A percentile compares a stretch with the other conserved stretches of the same genome.
These are phyloP conservation scores for Gobio occitaniae DNA, from an alignment of 2,797 vertebrate genomes.

Conservation along the genomic window DNA sequence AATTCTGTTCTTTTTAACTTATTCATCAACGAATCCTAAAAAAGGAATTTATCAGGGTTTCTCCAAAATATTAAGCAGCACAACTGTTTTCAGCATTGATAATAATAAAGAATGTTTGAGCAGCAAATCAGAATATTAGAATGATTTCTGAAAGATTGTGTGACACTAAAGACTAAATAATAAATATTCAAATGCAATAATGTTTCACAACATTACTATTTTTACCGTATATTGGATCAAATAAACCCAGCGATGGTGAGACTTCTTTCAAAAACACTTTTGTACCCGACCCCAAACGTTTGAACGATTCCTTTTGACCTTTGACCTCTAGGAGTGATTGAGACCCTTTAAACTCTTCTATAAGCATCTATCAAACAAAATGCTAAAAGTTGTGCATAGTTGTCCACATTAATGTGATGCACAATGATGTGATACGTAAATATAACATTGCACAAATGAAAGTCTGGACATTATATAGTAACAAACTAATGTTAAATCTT, in stretches of 20 bases:
- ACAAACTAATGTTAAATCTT: neutral
- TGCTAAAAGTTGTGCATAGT: neutral
- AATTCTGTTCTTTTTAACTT: neutral
- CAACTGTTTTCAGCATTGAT: no score
- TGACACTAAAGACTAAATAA: neutral
- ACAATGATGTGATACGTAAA: neutral
- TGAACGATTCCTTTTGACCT: neutral
- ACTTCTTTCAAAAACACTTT: neutral
- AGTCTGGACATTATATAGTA: neutral
- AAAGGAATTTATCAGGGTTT: neutral
- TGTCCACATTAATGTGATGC: neutral
- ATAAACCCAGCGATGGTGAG: neutral
- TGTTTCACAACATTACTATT: neutral
- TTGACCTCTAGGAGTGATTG: constrained; percentile 24
- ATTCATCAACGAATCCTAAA: neutral
- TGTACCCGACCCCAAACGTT: neutral
- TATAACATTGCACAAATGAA: neutral
- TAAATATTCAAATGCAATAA: neutral
- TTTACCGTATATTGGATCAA: neutral
- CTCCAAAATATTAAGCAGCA: neutral
- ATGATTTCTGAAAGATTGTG: neutral
- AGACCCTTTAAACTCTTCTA: neutral
- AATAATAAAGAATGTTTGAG: no score
- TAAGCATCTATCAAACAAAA: neutral
- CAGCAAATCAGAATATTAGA: neutral